Base-by-base conservation (phyloP, 2,888 invertebrate species). In the Synergus laeviventris region DNA sequence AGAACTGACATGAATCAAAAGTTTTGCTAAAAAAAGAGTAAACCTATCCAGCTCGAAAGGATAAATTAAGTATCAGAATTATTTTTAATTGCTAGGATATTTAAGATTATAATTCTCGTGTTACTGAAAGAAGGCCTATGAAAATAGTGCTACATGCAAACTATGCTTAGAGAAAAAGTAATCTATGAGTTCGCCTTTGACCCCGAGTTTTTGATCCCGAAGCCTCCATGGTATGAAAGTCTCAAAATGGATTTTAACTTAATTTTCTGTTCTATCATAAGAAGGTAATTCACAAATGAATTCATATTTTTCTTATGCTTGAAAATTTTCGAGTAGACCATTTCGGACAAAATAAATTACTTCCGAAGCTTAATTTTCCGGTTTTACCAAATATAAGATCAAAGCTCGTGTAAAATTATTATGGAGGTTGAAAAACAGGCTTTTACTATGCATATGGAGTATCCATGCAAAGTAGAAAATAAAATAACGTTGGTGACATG, bases 141-240 rank as follows among this genome's bases (percentile, higher is more conserved):
- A 31, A 31, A 31, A 31, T 31, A 31, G 31, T 5, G 31, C 31
- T 24, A 61, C 38, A n/a, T 61, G n/a, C n/a, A 36, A 61, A 45
- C 31, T 49, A 24, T 24, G 12, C 24, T 31, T 49, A 4, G 16
- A 36, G 61, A 78, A 78, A 76, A 39, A 31, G 45, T 70, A 49
- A 49, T 70, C 70, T 45, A 45, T 70, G 24, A 70, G 45, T 16
- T 45, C 24, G 24, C 18, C 45, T 70, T 70, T 31, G 54, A 66
- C 73, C 73, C 56, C 45, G 56, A 54, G 60, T 73, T 75, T 42
- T 39, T 49, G 54, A 21, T 73, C 73, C 36, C 73, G 21, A 62
- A 61, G 39, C 49, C 42, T 73, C 9, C 24, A 2, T 14, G 4
- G 31, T 49, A 31, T 31, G 31, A 24, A 49, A 31, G 31, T 31